Percentiles rank a stretch among this genome's conserved stretches.
phyloP scores from a whole-genome alignment of 2,113 vertebrate species.

The Bubo scandiacus region DNA sequence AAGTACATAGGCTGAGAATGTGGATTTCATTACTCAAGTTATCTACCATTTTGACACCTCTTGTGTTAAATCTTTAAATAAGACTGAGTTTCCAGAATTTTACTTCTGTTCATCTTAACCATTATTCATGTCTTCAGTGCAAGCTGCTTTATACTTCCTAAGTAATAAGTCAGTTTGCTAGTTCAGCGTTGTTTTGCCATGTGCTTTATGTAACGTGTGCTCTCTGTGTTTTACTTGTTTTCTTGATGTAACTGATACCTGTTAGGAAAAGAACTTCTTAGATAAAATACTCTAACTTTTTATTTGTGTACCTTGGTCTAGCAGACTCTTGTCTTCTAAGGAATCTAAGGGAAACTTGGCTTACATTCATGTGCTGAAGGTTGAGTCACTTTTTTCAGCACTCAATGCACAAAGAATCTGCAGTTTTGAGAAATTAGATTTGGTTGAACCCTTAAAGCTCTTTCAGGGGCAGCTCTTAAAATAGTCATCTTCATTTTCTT shows the following conservation, averaged over 20 bases:
- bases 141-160: neutral
- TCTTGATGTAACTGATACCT: neutral
- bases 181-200: neutral
- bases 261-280: neutral
- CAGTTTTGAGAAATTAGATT: neutral
- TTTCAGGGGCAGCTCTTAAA: neutral
- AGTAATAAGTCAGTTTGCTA: neutral
- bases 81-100: neutral
- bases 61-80: neutral
- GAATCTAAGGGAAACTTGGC: neutral
- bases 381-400: neutral
- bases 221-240: neutral
- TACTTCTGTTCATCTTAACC: neutral
- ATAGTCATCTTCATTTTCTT: neutral
- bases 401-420: neutral
- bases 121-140: neutral
- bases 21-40: neutral
- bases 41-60: neutral
- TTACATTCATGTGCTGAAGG: neutral
- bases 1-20: neutral
- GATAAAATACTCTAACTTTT: neutral
- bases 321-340: neutral
- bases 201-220: neutral
- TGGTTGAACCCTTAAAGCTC: neutral
- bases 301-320: neutral